Conservation (phyloP, 1,140 invertebrate genomes). For the Lepidurus packardi region DNA sequence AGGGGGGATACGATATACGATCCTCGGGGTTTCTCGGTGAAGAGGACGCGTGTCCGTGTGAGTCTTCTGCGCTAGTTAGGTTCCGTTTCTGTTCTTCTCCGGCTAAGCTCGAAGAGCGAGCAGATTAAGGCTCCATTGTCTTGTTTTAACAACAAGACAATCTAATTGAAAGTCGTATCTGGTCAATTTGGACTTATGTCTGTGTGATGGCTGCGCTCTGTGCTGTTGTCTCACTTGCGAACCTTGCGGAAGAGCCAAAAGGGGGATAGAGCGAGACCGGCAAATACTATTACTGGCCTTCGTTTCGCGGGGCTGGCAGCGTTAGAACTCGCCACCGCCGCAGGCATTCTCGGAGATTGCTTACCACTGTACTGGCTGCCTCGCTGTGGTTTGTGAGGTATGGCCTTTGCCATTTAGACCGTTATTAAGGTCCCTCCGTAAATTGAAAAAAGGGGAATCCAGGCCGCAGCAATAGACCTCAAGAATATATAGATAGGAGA, state of each 20-base stretch:
- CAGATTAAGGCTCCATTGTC: neutral
- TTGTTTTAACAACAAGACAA: slow-evolving; percentile 7
- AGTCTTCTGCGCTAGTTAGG: neutral
- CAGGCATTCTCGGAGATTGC: neutral
- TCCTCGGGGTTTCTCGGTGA: too few species aligned
- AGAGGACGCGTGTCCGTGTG: neutral
- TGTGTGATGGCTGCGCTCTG: neutral
- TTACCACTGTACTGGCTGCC: too few species aligned
- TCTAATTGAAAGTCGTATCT: slow-evolving; percentile 19
- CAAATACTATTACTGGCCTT: neutral
- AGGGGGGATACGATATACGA: too few species aligned
- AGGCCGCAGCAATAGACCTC: too few species aligned
- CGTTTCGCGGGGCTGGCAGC: neutral
- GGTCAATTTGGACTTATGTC: slow-evolving; percentile 13
- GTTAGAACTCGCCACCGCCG: neutral
- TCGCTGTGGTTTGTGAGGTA: too few species aligned
- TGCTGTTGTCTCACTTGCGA: neutral
- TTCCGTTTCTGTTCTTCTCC: neutral
- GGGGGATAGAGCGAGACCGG: neutral
- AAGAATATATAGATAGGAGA: too few species aligned
- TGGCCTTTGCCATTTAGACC: too few species aligned
- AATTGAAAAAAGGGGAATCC: too few species aligned
- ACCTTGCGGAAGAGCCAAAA: neutral
- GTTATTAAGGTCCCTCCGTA: too few species aligned
- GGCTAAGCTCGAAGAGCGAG: neutral